Evolutionary conservation across 1,140 invertebrate genomes (phyloP).

Genomic region (Bradynema listronoti): DNA sequence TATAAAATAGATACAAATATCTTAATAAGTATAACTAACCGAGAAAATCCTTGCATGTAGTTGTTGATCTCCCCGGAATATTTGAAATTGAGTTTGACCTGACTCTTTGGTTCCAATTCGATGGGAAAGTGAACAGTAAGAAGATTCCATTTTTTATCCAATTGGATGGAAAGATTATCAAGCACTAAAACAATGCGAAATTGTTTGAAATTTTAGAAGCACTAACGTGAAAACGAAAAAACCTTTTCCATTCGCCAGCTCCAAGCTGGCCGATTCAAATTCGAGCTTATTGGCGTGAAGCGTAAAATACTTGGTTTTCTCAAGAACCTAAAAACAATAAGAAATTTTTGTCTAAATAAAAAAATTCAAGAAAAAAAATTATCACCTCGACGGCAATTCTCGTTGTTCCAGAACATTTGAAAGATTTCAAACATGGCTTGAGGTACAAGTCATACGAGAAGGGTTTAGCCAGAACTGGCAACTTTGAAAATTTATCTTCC

Average conservation of each 20-base stretch:
- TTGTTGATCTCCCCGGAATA: slow-evolving; percentile 7
- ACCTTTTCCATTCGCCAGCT: slow-evolving; percentile 40
- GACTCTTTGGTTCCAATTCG: slow-evolving; percentile 20
- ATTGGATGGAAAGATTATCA: slow-evolving; percentile 6
- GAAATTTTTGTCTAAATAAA: neutral
- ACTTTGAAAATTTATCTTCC: slow-evolving; percentile 28
- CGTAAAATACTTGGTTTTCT: slow-evolving; percentile 28
- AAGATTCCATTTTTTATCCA: slow-evolving; percentile 20
- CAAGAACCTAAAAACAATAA: neutral
- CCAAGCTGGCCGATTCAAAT: slow-evolving; percentile 19
- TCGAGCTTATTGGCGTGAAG: slow-evolving; percentile 28
- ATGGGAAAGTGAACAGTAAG: slow-evolving; percentile 10
- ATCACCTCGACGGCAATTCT: slow-evolving; percentile 25
- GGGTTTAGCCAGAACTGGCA: slow-evolving; percentile 28
- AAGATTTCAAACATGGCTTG: slow-evolving; percentile 21
- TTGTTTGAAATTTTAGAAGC: neutral
- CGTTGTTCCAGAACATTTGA: slow-evolving; percentile 16
- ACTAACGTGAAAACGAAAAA: neutral
- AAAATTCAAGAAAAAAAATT: slow-evolving; percentile 1
- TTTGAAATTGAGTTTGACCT: slow-evolving; percentile 8
- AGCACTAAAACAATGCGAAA: slow-evolving; percentile 13
- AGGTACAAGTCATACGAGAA: slow-evolving; percentile 15
- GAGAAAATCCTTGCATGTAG: slow-evolving; percentile 23
- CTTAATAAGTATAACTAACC: slow-evolving; percentile 1
- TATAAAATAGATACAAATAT: slow-evolving; percentile 8